A percentile compares a stretch with the other conserved stretches of the same genome.
phyloP scores from a whole-genome alignment of 1,140 invertebrate species.

The Drosophila melanogaster region Release_6_plus_ISO1_MT NT_033777.3:19938501-19939000 shows the following conservation, averaged over 20 bases:
- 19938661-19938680: constrained; percentile 74
- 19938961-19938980: constrained; percentile 34
- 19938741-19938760: constrained; percentile 74
- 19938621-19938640: constrained; percentile 55
- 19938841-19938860: constrained; percentile 5
- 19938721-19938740: constrained; percentile 70
- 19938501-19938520: neutral
- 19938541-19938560: neutral
- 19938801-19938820: constrained; percentile 27
- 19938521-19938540: neutral
- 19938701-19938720: neutral
- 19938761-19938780: constrained; percentile 66
- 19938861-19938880: constrained; percentile 6
- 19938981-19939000: constrained; percentile 34
- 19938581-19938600: neutral
- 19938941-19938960: constrained; percentile 59
- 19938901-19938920: constrained; percentile 59
- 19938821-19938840: constrained; percentile 9
- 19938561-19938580: neutral
- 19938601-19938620: constrained; percentile 20
- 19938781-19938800: constrained; percentile 21
- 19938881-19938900: constrained; percentile 48
- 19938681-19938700: constrained; percentile 44
- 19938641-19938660: constrained; percentile 28
- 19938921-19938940: constrained; percentile 58